Evolutionary conservation across 1,140 invertebrate genomes (phyloP).

Genomic region (Bombyx mori): DNA sequence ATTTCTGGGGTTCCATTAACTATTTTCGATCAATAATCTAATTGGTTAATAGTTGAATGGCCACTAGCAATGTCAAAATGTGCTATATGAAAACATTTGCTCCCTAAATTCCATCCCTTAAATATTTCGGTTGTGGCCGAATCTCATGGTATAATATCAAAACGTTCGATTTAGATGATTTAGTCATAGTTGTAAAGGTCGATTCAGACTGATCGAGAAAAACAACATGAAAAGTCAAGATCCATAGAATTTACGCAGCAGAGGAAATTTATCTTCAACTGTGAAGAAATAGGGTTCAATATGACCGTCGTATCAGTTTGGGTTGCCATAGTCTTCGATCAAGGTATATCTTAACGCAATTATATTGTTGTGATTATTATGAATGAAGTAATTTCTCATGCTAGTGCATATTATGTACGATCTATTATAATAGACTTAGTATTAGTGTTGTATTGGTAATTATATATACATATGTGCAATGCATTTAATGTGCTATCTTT

Average conservation of each 20-base stretch:
- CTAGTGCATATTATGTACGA: slow-evolving; percentile 38
- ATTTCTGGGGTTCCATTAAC: not conserved
- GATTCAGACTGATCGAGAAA: no score
- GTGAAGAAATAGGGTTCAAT: no score
- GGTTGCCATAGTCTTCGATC: no score
- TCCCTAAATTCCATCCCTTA: no score
- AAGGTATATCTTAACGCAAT: not conserved
- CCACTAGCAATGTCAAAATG: not conserved
- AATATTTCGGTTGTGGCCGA: no score
- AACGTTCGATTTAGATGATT: no score
- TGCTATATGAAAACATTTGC: not conserved
- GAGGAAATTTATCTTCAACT: no score
- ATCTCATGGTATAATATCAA: no score
- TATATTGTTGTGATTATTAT: slow-evolving; percentile 42
- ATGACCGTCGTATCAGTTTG: no score
- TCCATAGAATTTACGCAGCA: no score
- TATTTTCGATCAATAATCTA: not conserved
- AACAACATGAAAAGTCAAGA: no score
- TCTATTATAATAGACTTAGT: slow-evolving; percentile 37
- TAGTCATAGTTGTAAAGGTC: no score
- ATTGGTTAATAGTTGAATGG: not conserved
- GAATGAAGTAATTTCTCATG: slow-evolving; percentile 38
- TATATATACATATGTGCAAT: slow-evolving; percentile 29
- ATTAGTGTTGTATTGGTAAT: slow-evolving; percentile 25
- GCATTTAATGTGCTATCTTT: slow-evolving; percentile 54